Evolutionary conservation across 2,888 invertebrate genomes (phyloP).

Genomic region (Thalpophila matura): DNA sequence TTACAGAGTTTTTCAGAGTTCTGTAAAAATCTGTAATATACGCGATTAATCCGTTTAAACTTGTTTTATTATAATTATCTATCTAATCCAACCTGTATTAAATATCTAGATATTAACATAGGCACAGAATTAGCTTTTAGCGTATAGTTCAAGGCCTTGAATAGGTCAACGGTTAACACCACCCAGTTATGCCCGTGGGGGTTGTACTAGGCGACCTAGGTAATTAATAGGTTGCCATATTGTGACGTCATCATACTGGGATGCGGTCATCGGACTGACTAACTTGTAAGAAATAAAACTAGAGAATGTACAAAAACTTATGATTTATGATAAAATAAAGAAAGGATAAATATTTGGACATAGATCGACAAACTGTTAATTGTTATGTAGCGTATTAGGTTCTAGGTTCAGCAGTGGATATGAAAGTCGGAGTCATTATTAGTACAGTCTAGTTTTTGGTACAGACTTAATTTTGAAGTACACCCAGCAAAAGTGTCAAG

Average conservation of each 20-base stretch:
- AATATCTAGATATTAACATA: conserved; percentile 11
- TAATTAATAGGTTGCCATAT: conserved; percentile 10
- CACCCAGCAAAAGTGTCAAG: conserved; percentile 14
- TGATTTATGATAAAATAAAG: no score
- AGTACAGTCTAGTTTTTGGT: conserved; percentile 15
- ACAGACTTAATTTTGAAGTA: conserved; percentile 16
- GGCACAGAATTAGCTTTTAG: not conserved
- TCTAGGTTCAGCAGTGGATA: no score
- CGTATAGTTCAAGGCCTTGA: conserved; percentile 33
- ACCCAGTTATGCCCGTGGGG: conserved; percentile 6
- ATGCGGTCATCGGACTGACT: conserved; percentile 36
- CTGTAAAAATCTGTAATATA: no score
- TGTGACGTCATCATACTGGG: conserved; percentile 35
- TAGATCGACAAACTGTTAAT: no score
- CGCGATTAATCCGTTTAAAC: no score
- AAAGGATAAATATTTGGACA: no score
- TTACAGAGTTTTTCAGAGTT: no score
- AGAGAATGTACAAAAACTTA: no score
- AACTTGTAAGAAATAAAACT: not conserved
- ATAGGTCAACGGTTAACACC: conserved; percentile 30
- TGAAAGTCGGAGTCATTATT: no score
- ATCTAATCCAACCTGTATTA: not conserved
- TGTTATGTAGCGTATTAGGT: no score
- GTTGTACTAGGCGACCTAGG: conserved; percentile 11
- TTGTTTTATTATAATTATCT: no score